These are phyloP conservation scores for Capitulum mitella DNA, from an alignment of 2,888 invertebrate species.

Conservation along the genomic window DNA sequence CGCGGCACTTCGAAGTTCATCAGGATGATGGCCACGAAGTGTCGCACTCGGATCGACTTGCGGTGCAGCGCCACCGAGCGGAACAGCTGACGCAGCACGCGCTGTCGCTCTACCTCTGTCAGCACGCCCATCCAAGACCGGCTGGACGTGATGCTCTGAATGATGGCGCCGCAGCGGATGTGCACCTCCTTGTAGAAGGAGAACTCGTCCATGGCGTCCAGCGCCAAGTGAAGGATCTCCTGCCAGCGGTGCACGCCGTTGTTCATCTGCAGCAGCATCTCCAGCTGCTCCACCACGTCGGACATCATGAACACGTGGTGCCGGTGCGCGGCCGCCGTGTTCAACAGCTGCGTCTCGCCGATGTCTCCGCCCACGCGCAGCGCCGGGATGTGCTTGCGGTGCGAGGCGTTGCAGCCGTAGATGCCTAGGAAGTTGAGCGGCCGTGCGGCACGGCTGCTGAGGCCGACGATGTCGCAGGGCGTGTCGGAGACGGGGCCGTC, in stretches of 20 bases:
- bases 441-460: slow-evolving; percentile 63
- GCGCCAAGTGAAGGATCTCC: slow-evolving; percentile 14
- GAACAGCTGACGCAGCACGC: slow-evolving; percentile 8
- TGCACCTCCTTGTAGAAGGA: slow-evolving; percentile 11
- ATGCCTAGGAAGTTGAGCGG: slow-evolving; percentile 85
- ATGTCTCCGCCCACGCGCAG: slow-evolving; percentile 43
- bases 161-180: slow-evolving; percentile 15
- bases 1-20: slow-evolving; percentile 23
- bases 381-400: slow-evolving; percentile 85
- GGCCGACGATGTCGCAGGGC: slow-evolving; percentile 71
- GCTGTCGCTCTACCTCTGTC: slow-evolving; percentile 12
- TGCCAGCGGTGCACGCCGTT: not conserved
- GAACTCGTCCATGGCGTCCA: not conserved
- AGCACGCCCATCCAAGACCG: not conserved
- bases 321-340: not conserved
- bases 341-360: slow-evolving; percentile 1
- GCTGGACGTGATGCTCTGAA: not conserved
- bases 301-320: slow-evolving; percentile 13
- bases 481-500: not conserved
- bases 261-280: slow-evolving; percentile 22
- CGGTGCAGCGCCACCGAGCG: slow-evolving; percentile 7
- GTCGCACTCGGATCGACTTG: slow-evolving; percentile 1
- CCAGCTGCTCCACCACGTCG: slow-evolving; percentile 23
- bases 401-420: slow-evolving; percentile 80
- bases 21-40: slow-evolving; percentile 4